Conservation (phyloP, 1,140 invertebrate species). For the Cherax quadricarinatus region DNA sequence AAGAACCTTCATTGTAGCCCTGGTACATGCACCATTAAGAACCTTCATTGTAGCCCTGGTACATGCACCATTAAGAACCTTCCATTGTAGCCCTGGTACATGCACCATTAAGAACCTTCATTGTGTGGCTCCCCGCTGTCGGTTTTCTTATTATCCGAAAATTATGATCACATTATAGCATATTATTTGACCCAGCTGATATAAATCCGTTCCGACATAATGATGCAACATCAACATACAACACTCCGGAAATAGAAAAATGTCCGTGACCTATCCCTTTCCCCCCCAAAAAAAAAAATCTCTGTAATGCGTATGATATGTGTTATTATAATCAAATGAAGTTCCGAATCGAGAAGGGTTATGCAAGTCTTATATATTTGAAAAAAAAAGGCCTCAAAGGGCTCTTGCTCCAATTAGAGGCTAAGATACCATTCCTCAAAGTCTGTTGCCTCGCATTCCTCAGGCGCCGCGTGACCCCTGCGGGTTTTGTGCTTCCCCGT, state of each 20-base stretch:
- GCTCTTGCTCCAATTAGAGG: too few relatives aligned
- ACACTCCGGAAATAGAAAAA: background rate
- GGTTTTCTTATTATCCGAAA: background rate
- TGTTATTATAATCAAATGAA: too few relatives aligned
- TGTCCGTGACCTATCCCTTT: background rate
- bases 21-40: background rate
- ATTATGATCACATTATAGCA: background rate
- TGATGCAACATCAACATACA: background rate
- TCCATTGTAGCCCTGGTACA: background rate
- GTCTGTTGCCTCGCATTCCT: too few relatives aligned
- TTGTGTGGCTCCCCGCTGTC: background rate
- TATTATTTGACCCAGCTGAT: background rate
- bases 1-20: too few relatives aligned
- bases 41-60: background rate
- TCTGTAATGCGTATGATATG: background rate
- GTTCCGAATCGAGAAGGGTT: too few relatives aligned
- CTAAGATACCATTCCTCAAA: too few relatives aligned
- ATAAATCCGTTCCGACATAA: slow-evolving; percentile 11
- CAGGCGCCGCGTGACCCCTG: too few relatives aligned
- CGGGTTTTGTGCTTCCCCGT: too few relatives aligned
- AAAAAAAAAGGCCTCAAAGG: background rate
- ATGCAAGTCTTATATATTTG: background rate
- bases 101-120: background rate
- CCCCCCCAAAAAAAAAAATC: too few relatives aligned
- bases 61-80: background rate